Base-by-base conservation (phyloP, 2,113 vertebrate species). In the Anser cygnoides region DNA sequence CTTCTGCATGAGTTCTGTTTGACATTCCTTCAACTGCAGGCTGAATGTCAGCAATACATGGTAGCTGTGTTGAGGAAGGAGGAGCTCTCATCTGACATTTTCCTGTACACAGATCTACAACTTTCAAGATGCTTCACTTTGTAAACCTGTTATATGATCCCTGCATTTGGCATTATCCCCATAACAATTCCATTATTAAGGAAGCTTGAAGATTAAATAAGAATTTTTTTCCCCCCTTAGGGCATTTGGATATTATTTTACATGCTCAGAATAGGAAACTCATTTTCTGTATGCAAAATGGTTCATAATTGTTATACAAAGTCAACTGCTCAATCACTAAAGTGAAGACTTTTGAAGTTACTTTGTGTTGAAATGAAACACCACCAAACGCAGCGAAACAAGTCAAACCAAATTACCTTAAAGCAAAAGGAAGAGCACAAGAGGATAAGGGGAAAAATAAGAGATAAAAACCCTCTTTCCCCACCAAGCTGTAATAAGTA, bases 141-240 rank as follows among this genome's bases (percentile, higher is more conserved):
- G 62, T 33, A 62, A 35, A 89, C 72, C 21, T n/a, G 18, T 75
- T 89, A 81, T 33, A 70, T 13, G 7, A 79, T 67, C 63, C 82
- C 74, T 68, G 26, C 22, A 41, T 25, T 74, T 87, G 46, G 49
- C 57, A 57, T 91, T 89, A 92, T 22, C 80, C 37, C 26, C 76
- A 44, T 39, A 77, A 65, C 84, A 87, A 92, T 84, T 87, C 49
- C 49, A 70, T 35, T 89, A 84, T 73, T 92, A 95, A 94, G 66
- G 44, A 87, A 92, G 31, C 41, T 62, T 85, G 50, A 72, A 95
- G 78, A 68, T 57, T 0, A 88, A 90, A n/a, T n/a, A 79, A 44
- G 37, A 4, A 49, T 4, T 11, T 79, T 77, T 37, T 67, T 66
- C 37, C 19, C 19, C 25, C 16, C 52, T 89, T 89, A 84, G 65